Base-by-base conservation (phyloP, 1,140 invertebrate genomes). In the Apis mellifera region DNA sequence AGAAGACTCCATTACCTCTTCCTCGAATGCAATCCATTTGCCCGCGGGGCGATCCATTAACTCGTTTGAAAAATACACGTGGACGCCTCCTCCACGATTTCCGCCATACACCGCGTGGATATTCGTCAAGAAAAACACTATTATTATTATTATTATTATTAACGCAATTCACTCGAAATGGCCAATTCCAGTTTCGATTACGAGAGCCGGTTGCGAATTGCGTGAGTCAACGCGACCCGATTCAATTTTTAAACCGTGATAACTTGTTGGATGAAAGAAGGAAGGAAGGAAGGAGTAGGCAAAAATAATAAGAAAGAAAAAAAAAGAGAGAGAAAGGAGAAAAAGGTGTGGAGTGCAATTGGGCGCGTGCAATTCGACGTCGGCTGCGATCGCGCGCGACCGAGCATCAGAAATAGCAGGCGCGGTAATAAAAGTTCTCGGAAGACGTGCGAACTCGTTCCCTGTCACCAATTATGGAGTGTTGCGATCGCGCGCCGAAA, bases 231-330 rank as follows among this genome's bases (percentile, higher is more conserved):
- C 32, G 12, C 71, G 71, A 60, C 70, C 80, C 69, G 75, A 78
- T 86, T 70, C 85, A 83, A 86, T 86, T 86, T 86, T 82, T 74
- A 87, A 87, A 83, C 75, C 84, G 59, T 69, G 59, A 65, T 15
- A 71, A 17, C 64, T 66, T 13, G 52, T 54, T 15, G 12, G 23
- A 23, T 8, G 17, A 26, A 26, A 64, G 13, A 0, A 50, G 21
- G 42, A 26, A 57, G 68, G 64, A 75, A 65, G 62, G 9, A 3
- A 32, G 32, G 32, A 3, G 32, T 32, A 3, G 32, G 32, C 32
- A 3, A 32, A 32, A 32, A 26, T 26, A 26, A 73, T 66, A 80
- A 68, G 32, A 42, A 42, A 7, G 3, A 42, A 42, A 42, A 32
- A 2, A 4, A 5, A 42, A n/a, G n/a, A n/a, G n/a, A n/a, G n/a